Evolutionary conservation across 2,888 invertebrate species (phyloP).

Genomic region (Lasioglossum calceatum): DNA sequence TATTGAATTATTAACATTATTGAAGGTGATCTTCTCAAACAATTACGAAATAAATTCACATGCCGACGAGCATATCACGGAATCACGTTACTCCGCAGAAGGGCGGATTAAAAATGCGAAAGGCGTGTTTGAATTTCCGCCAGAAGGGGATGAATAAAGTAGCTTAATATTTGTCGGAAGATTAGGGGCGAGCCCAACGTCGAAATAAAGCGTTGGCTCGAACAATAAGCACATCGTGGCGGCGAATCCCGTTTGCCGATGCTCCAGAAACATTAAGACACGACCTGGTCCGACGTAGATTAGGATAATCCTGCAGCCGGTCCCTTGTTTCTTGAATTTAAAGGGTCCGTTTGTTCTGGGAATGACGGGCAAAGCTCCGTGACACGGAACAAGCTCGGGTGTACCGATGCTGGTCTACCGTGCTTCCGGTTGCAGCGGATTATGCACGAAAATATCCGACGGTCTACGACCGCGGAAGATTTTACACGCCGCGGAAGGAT

Average conservation of each 20-base stretch:
- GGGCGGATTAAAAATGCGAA: background rate
- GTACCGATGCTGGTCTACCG: background rate
- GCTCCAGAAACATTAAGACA: conserved; percentile 63
- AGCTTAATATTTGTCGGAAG: background rate
- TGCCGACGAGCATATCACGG: no score
- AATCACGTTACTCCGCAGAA: background rate
- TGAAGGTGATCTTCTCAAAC: background rate
- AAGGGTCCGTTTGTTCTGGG: conserved; percentile 29
- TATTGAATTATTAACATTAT: no score
- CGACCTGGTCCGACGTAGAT: conserved; percentile 73
- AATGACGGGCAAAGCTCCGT: conserved; percentile 37
- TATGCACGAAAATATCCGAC: background rate
- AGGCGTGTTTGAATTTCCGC: background rate
- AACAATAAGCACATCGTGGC: conserved; percentile 1
- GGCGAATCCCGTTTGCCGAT: conserved; percentile 1
- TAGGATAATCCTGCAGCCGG: conserved; percentile 41
- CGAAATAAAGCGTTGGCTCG: background rate
- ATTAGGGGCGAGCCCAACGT: background rate
- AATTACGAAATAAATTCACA: background rate
- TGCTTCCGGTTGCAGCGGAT: background rate
- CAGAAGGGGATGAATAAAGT: background rate
- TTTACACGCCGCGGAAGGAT: background rate
- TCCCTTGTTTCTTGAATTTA: conserved; percentile 45
- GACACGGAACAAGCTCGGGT: conserved; percentile 15
- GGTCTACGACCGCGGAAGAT: background rate